Conservation (phyloP, 2,113 vertebrate genomes). For the Aspidoscelis tigris region DNA sequence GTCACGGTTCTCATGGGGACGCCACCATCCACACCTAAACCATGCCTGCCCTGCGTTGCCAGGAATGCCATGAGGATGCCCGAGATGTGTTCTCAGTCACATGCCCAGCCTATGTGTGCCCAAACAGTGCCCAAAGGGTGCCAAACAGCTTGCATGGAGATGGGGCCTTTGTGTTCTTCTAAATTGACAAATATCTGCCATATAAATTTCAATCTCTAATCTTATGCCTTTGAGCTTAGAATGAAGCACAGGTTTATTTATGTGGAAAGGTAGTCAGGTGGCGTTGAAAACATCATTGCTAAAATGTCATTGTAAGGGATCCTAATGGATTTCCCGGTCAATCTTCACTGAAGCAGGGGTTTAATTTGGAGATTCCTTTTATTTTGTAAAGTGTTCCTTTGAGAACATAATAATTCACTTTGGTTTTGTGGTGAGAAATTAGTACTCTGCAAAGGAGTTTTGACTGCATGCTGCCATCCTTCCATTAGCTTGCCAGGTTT, state of each 20-base stretch:
- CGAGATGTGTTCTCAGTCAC: too few relatives aligned
- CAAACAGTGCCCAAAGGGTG: too few relatives aligned
- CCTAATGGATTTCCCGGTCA: neutral
- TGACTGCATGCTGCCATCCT: too few relatives aligned
- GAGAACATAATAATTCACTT: neutral
- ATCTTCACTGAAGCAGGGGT: neutral
- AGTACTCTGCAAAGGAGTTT: neutral
- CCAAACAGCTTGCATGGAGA: too few relatives aligned
- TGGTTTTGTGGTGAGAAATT: neutral
- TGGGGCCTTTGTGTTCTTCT: neutral
- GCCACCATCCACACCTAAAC: too few relatives aligned
- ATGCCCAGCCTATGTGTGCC: too few relatives aligned
- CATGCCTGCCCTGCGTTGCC: too few relatives aligned
- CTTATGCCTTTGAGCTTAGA: conserved; percentile 2
- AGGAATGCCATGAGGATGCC: too few relatives aligned
- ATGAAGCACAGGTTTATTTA: neutral
- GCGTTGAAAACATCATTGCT: neutral
- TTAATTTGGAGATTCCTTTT: neutral
- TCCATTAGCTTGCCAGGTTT: neutral
- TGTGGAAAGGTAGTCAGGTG: neutral
- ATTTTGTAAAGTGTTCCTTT: neutral
- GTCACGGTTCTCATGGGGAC: too few relatives aligned
- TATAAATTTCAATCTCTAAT: conserved; percentile 13
- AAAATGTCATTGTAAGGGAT: neutral
- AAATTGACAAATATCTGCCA: neutral